Evolutionary conservation across 2,113 vertebrate genomes (phyloP), one percentile per base, ranked within the genome.

Genomic region (Corythornis vintsioides): DNA sequence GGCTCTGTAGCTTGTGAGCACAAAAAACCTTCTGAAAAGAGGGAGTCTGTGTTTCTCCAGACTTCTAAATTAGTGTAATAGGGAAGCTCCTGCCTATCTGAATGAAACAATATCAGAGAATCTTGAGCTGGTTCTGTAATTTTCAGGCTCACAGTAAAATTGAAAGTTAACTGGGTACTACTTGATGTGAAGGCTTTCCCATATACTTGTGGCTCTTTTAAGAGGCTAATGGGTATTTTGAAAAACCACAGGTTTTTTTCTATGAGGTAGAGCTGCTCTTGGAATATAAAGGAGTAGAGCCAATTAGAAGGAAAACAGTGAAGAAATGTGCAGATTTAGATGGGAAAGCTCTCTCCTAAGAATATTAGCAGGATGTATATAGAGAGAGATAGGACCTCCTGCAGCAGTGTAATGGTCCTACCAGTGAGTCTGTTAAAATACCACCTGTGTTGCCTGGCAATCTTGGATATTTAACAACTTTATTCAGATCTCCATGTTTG

Each of bases 401-500:
- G 78, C 79, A 86, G 93, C 56, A 79, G 57, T 55, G 25, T 82
- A 53, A 61, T 81, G 76, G 64, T 67, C 81, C 78, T 93, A 94
- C 85, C 75, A 91, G 88, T 53, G 85, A 95, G 61, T 84, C 65
- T 91, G 90, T 95, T 91, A 93, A 93, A 97, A 94, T 85, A 90
- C 85, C 89, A 91, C 92, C 94, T 97, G 93, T 91, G 95, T 89
- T 95, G 45, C 69, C 88, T 97, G 96, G 94, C 82, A 94, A 28
- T 92, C 84, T 92, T 83, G 90, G 86, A 82, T 94, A 88, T 40
- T 88, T 83, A 59, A 59, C 55, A 85, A 55, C 56, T 76, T 24
- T 86, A 73, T 83, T 91, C 61, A 89, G 33, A 83, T 82, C 86
- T 97, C 71, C 7, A 3, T 65, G 74, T 93, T 94, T 92, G 87